phyloP scores from a whole-genome alignment of 2,797 vertebrate genomes.

The Epinephelus coioides region DNA sequence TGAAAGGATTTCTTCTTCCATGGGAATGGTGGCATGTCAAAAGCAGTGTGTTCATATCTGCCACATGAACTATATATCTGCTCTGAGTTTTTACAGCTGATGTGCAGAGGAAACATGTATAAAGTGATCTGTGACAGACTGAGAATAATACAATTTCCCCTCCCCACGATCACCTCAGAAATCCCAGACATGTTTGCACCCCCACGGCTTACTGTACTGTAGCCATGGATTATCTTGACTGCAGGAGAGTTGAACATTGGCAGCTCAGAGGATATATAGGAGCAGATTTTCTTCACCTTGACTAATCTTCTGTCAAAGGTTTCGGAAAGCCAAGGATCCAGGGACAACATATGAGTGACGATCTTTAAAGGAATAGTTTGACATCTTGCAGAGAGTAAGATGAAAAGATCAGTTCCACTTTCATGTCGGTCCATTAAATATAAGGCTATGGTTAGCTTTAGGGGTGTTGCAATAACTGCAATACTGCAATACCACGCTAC shows the following conservation, averaged over 20 bases:
- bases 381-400: not conserved
- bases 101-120: constrained; percentile 33
- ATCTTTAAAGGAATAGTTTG: constrained; percentile 20
- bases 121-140: constrained; percentile 39
- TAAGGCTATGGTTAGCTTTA: no score
- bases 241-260: constrained; percentile 26
- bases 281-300: constrained; percentile 20
- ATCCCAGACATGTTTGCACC: constrained; percentile 39
- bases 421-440: not conserved
- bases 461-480: no score
- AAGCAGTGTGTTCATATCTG: constrained; percentile 49
- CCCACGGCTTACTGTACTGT: not conserved
- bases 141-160: constrained; percentile 52
- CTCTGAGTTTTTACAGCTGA: constrained; percentile 60
- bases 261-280: constrained; percentile 30
- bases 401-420: not conserved
- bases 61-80: constrained; percentile 36
- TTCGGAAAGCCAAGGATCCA: constrained; percentile 15
- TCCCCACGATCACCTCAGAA: constrained; percentile 31
- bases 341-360: constrained; percentile 9
- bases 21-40: constrained; percentile 29
- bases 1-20: constrained; percentile 44
- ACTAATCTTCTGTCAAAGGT: constrained; percentile 22
- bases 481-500: no score
- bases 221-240: constrained; percentile 43